Conservation (phyloP, 1,140 invertebrate species). For the Drosophila subpulchrella region DNA sequence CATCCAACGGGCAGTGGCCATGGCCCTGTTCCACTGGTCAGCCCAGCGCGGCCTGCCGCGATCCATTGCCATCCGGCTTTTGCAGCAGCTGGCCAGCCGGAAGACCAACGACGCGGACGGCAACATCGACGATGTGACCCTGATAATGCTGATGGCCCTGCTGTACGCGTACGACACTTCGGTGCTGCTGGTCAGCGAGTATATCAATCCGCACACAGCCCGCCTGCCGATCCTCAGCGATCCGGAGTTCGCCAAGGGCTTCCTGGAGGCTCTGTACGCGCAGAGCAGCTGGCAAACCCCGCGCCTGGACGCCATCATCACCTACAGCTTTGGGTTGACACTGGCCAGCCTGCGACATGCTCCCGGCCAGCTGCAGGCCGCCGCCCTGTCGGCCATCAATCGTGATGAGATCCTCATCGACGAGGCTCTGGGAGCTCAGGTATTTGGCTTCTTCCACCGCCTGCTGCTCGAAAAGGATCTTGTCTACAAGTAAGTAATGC, state of each 20-base stretch:
- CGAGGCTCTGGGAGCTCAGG: constrained; percentile 91
- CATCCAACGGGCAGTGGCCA: constrained; percentile 91
- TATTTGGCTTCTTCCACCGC: constrained; percentile 91
- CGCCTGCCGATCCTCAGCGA: constrained; percentile 91
- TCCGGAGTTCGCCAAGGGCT: constrained; percentile 87
- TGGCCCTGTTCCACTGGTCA: constrained; percentile 94
- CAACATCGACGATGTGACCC: constrained; percentile 90
- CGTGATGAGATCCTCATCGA: constrained; percentile 92
- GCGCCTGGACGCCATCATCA: constrained; percentile 90
- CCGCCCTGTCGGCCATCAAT: constrained; percentile 85
- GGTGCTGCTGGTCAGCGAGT: constrained; percentile 88
- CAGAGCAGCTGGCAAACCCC: constrained; percentile 86
- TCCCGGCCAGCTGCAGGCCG: constrained; percentile 63
- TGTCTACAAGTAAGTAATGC: constrained; percentile 88
- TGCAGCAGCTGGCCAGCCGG: constrained; percentile 80
- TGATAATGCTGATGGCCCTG: constrained; percentile 92
- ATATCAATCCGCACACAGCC: constrained; percentile 89
- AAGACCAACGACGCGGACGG: constrained; percentile 86
- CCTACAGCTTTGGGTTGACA: constrained; percentile 92
- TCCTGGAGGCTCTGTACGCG: constrained; percentile 84
- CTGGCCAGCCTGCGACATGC: constrained; percentile 89
- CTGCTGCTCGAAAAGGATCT: constrained; percentile 89
- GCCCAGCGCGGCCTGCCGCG: constrained; percentile 92
- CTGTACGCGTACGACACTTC: constrained; percentile 94
- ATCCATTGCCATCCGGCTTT: constrained; percentile 86